Evolutionary conservation across 2,113 vertebrate species (phyloP).

Genomic region (Leptocoma aspasia): DNA sequence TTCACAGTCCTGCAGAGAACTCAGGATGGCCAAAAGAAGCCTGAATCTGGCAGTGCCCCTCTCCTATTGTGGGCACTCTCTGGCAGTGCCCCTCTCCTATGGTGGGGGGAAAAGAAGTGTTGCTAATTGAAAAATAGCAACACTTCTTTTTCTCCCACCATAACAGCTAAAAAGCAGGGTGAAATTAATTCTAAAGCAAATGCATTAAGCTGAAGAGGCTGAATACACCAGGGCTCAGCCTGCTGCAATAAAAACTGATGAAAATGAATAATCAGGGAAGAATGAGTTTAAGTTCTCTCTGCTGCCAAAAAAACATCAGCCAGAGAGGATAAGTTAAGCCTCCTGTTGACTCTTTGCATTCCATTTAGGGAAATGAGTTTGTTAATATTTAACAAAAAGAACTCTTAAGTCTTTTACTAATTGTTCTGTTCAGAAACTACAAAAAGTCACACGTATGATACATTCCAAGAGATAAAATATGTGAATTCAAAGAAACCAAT

Average conservation of each 20-base stretch:
- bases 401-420: background rate
- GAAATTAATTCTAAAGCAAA: background rate
- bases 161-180: background rate
- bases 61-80: no score
- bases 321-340: background rate
- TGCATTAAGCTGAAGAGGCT: background rate
- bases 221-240: background rate
- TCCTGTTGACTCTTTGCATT: background rate
- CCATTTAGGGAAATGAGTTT: background rate
- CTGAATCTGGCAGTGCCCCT: background rate
- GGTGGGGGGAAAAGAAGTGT: no score
- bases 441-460: background rate
- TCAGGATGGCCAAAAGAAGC: background rate
- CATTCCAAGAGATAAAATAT: background rate
- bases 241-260: background rate
- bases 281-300: background rate
- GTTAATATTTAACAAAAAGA: background rate
- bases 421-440: background rate
- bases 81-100: no score
- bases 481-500: background rate
- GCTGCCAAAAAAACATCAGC: background rate
- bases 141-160: rapidly evolving
- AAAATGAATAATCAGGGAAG: background rate
- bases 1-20: background rate
- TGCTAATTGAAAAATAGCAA: no score